Evolutionary conservation across 2,797 vertebrate species (phyloP).

Genomic region (Botia kubotai): DNA sequence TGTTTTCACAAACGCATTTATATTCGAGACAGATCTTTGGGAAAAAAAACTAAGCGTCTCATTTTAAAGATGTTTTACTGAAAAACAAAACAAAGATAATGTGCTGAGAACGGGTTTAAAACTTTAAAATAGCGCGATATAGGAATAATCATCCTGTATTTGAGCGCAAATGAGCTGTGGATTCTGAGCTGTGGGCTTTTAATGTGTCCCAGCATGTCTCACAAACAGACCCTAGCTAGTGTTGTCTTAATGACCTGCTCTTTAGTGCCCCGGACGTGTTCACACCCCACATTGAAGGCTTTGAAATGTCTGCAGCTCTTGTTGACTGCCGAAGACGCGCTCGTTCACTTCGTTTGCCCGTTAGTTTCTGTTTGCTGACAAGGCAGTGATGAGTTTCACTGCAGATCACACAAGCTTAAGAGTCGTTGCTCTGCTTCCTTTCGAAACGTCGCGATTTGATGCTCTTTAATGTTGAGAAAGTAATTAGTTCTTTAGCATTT

Average conservation of each 20-base stretch:
- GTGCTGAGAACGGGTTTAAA: no score
- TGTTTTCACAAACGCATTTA: no score
- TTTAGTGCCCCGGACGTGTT: constrained; percentile 55
- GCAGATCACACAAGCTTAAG: not conserved
- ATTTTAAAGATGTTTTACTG: no score
- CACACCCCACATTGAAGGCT: constrained; percentile 66
- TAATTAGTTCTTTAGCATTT: not conserved
- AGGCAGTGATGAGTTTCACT: constrained; percentile 28
- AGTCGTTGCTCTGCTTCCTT: not conserved
- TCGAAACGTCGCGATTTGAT: not conserved
- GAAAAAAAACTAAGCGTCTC: no score
- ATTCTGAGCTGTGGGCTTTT: not conserved
- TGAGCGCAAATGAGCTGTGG: not conserved
- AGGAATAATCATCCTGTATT: not conserved
- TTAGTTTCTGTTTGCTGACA: constrained; percentile 60
- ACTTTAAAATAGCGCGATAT: no score
- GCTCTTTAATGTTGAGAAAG: not conserved
- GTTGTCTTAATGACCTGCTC: not conserved
- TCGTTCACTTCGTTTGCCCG: constrained; percentile 50
- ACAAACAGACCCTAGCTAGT: not conserved
- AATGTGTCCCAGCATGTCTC: not conserved
- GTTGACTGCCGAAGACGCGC: constrained; percentile 44
- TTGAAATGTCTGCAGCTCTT: constrained; percentile 70
- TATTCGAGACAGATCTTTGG: no score
- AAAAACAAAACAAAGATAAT: no score